These are phyloP conservation scores for Drosophila punjabiensis DNA, from an alignment of 1,140 invertebrate genomes.

Conservation along the genomic window DNA sequence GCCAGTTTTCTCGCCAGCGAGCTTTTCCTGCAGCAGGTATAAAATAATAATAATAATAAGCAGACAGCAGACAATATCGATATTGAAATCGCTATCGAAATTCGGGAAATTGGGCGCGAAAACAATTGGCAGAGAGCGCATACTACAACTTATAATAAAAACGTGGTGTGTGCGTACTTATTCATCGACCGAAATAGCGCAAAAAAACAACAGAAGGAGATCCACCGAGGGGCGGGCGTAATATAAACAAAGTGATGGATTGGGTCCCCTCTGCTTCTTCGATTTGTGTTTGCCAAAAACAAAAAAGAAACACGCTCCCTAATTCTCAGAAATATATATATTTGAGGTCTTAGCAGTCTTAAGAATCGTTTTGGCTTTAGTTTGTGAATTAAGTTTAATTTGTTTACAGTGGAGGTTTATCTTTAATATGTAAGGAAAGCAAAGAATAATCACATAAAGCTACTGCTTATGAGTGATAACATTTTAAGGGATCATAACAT, in stretches of 20 bases:
- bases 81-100: constrained; percentile 12
- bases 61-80: constrained; percentile 13
- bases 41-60: neutral
- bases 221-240: constrained; percentile 7
- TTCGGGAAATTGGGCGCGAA: constrained; percentile 30
- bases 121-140: constrained; percentile 31
- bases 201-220: constrained; percentile 4
- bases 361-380: constrained; percentile 11
- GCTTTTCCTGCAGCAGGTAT: constrained; percentile 92
- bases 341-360: constrained; percentile 14
- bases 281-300: neutral
- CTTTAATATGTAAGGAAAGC: neutral
- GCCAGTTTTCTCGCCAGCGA: constrained; percentile 92
- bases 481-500: neutral
- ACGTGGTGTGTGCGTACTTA: constrained; percentile 34
- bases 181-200: constrained; percentile 42
- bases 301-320: constrained; percentile 24
- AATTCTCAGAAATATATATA: constrained; percentile 17
- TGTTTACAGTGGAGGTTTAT: neutral
- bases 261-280: constrained; percentile 16
- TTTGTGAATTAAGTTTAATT: neutral
- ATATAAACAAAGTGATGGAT: constrained; percentile 52
- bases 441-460: neutral
- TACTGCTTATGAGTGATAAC: neutral
- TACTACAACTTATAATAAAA: constrained; percentile 16